Conservation (phyloP, 2,113 vertebrate species). For the Sakesphorus luctuosus region DNA sequence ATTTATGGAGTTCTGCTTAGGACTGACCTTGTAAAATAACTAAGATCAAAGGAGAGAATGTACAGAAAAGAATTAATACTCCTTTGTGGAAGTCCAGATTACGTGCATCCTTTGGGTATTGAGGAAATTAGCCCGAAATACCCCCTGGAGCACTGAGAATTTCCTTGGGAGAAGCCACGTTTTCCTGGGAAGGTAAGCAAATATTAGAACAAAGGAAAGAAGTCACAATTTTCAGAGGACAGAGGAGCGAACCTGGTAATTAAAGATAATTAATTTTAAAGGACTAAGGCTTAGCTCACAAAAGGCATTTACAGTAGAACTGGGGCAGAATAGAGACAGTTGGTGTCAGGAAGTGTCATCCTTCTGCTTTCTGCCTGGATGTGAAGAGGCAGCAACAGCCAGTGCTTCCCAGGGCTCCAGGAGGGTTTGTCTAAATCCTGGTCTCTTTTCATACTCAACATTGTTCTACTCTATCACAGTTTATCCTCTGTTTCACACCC, state of each 20-base stretch:
- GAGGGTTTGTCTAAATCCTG: background rate
- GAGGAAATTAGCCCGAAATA: constrained; percentile 47
- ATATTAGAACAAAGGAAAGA: constrained; percentile 58
- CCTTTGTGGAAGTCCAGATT: constrained; percentile 40
- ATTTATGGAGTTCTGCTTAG: background rate
- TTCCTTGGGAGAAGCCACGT: background rate
- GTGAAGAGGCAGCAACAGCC: background rate
- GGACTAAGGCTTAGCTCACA: background rate
- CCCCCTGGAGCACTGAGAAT: background rate
- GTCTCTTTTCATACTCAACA: background rate
- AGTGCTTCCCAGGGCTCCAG: background rate
- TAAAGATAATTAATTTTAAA: constrained; percentile 57
- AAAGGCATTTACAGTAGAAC: background rate
- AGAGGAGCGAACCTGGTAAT: constrained; percentile 19
- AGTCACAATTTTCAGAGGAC: constrained; percentile 19
- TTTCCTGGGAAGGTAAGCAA: constrained; percentile 52
- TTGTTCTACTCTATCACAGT: accelerated
- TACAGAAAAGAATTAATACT: background rate
- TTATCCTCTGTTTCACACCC: background rate
- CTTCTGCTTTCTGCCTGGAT: background rate
- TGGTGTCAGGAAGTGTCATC: background rate
- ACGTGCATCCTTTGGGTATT: constrained; percentile 28
- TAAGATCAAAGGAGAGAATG: constrained; percentile 19
- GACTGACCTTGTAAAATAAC: constrained; percentile 29
- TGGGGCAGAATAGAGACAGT: background rate